Conservation (phyloP, 2,113 vertebrate genomes). For the Gymnogyps californianus region DNA sequence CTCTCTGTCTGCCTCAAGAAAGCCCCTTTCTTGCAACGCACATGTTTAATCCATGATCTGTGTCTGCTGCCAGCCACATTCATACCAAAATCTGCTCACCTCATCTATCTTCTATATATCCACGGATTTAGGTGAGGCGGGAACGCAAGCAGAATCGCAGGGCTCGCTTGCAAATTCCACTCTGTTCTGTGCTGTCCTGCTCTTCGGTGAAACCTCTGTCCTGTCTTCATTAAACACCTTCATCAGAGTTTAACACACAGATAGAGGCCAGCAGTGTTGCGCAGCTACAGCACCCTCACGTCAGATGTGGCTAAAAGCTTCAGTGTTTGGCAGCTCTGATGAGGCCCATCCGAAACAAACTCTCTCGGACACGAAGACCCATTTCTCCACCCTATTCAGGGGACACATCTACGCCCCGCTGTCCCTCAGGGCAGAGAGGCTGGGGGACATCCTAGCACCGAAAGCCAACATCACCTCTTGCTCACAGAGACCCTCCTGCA, state of each 20-base stretch:
- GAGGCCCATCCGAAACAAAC: neutral
- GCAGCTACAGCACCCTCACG: neutral
- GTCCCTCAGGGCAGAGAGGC: neutral
- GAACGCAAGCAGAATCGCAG: neutral
- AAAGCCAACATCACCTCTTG: neutral
- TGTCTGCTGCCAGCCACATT: neutral
- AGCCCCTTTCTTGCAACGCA: conserved; percentile 9
- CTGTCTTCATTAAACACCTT: neutral
- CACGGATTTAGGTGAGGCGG: accelerated
- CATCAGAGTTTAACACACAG: neutral
- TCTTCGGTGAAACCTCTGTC: accelerated
- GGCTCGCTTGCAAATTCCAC: accelerated
- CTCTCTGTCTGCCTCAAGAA: conserved; percentile 25
- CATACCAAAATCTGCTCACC: neutral
- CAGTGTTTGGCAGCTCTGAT: neutral
- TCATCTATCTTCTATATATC: neutral
- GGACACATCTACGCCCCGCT: accelerated
- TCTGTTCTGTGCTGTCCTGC: neutral
- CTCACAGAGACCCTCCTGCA: neutral
- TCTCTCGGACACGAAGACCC: no score
- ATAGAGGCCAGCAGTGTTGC: accelerated
- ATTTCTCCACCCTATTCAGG: neutral
- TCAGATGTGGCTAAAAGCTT: neutral
- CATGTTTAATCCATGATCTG: neutral
- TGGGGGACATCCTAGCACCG: neutral